Conservation (phyloP, 2,113 vertebrate genomes). For the Rostratula benghalensis region DNA sequence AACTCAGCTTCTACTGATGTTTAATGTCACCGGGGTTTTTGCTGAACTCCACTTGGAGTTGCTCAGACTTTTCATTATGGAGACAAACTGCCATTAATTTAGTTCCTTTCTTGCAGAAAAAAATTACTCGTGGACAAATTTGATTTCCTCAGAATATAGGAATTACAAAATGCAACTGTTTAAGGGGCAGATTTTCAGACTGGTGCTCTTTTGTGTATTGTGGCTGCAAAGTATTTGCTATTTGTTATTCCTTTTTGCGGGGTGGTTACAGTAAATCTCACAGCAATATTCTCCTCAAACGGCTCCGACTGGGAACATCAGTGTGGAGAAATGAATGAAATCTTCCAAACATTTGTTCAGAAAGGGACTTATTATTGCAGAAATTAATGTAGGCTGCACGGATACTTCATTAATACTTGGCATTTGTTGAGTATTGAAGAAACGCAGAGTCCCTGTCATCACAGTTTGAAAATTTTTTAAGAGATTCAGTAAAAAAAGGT, state of each 20-base stretch:
- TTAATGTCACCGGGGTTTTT: background rate
- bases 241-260: background rate
- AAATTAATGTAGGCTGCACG: background rate
- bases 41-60: background rate
- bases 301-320: background rate
- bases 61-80: background rate
- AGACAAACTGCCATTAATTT: background rate
- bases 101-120: background rate
- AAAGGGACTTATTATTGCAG: background rate
- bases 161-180: background rate
- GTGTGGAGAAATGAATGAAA: background rate
- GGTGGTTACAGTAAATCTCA: background rate
- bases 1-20: background rate
- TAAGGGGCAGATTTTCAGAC: background rate
- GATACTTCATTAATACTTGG: background rate
- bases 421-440: background rate
- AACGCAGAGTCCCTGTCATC: background rate
- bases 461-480: background rate
- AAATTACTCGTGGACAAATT: background rate
- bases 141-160: background rate
- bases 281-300: background rate
- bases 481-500: accelerated
- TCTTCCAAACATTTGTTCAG: background rate
- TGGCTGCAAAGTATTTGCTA: background rate
- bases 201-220: background rate